Evolutionary conservation across 2,797 vertebrate genomes (phyloP), one percentile per base, ranked within the genome.

Genomic region (Staurois parvus): DNA sequence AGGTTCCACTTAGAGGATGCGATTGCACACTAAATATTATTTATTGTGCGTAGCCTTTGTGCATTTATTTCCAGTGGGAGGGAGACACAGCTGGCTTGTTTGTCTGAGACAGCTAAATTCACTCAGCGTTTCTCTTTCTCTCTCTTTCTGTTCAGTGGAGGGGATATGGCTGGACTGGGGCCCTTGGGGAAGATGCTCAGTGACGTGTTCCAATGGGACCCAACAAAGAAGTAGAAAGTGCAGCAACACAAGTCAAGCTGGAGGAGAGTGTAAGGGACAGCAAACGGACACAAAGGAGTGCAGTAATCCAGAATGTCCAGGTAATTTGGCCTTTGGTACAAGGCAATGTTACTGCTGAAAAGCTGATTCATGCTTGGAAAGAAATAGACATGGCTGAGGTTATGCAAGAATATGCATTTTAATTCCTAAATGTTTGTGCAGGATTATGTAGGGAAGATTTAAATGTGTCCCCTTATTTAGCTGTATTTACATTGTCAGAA

Each of bases 151-250:
- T 76, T 37, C 93, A 99, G 98, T 97, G 94, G 97, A 99, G 93
- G 97, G 98, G 89, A 97, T 98, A 94, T 99, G 98, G 98, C 92
- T 97, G 94, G 96, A 98, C 89, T 99, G 98, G 98, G 96, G 96
- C 37, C 90, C 95, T n/a, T 99, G 98, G 98, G 96, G 96, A 74
- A 94, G 88, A 28, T 99, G 98, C 91, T 98, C 97, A 0, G 94
- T 96, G n/a, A 96, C 97, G 26, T 99, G 98, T 42, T 95, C 96
- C 92, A 94, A 93, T 0, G 98, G 98, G 67, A 96, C 94, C 28
- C 96, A 99, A 94, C 96, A 98, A 93, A 95, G 97, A 82, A 97
- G 95, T 90, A 94, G 98, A 73, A 95, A 95, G 86, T 99, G 98
- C 95, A 97, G 97, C 19, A 93, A 96, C 24, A 95, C 96, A 0